Evolutionary conservation across 2,113 vertebrate species (phyloP).

Genomic region (Myanophis thanlyinensis): DNA sequence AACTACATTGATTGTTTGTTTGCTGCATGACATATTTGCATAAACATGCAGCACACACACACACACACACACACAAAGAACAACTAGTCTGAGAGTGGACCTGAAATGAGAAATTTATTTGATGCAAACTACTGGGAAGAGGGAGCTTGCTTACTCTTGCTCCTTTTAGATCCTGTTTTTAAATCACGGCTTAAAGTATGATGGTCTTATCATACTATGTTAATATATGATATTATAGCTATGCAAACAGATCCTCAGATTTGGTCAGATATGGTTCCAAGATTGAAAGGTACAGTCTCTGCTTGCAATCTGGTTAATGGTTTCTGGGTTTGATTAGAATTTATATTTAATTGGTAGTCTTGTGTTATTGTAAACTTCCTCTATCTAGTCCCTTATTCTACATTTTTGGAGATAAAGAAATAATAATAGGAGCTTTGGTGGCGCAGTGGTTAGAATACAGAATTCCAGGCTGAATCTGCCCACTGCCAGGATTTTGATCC

Average conservation of each 20-base stretch:
- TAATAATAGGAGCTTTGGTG: background rate
- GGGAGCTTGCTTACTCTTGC: background rate
- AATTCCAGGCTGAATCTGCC: background rate
- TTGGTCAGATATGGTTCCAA: background rate
- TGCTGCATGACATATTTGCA: constrained; percentile 26
- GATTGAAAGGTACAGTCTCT: background rate
- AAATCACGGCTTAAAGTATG: background rate
- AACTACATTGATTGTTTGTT: constrained; percentile 8
- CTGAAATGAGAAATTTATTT: background rate
- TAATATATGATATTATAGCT: background rate
- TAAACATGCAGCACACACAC: constrained; percentile 21
- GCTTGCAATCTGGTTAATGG: background rate
- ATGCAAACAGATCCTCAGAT: background rate
- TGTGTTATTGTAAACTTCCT: background rate
- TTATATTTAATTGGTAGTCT: background rate
- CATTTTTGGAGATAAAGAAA: background rate
- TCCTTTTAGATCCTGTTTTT: background rate
- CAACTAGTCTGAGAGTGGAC: background rate
- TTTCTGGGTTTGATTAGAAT: background rate
- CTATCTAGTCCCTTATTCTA: too few relatives aligned
- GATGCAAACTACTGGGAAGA: background rate
- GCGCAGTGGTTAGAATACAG: background rate
- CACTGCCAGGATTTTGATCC: background rate
- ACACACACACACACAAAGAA: fast-evolving
- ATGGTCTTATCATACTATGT: background rate